phyloP scores from a whole-genome alignment of 2,888 invertebrate genomes.

The Polyploca ridens region DNA sequence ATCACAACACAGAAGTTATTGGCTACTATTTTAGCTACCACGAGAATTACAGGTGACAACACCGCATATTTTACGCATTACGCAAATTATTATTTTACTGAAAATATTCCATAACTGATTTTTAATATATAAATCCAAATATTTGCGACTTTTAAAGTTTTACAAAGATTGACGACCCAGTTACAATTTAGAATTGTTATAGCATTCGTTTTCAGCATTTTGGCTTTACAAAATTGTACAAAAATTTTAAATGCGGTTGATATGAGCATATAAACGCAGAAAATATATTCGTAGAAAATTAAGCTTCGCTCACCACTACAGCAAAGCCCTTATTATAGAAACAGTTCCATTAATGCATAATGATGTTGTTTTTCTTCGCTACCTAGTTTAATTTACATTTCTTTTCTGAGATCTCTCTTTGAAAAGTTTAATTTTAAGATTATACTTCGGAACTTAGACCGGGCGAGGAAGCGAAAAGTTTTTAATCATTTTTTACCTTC shows the following conservation, averaged over 20 bases:
- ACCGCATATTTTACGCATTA: too few species aligned
- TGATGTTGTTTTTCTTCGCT: constrained; percentile 52
- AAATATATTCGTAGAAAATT: neutral
- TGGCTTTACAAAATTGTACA: too few species aligned
- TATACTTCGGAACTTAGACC: constrained; percentile 35
- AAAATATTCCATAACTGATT: too few species aligned
- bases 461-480: constrained; percentile 27
- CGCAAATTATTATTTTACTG: too few species aligned
- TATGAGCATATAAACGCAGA: neutral
- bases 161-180: too few species aligned
- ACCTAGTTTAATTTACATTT: constrained; percentile 46
- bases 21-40: too few species aligned
- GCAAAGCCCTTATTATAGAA: constrained; percentile 18
- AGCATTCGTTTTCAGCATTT: too few species aligned
- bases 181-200: too few species aligned
- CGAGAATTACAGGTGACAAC: too few species aligned
- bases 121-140: too few species aligned
- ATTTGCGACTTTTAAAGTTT: too few species aligned
- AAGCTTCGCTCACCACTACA: constrained; percentile 10
- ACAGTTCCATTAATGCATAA: constrained; percentile 51
- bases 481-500: constrained; percentile 31
- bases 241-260: neutral
- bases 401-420: constrained; percentile 34
- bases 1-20: too few species aligned
- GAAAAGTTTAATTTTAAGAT: constrained; percentile 42